Base-by-base conservation (phyloP, 1,140 invertebrate species). In the Brachionus calyciflorus region DNA sequence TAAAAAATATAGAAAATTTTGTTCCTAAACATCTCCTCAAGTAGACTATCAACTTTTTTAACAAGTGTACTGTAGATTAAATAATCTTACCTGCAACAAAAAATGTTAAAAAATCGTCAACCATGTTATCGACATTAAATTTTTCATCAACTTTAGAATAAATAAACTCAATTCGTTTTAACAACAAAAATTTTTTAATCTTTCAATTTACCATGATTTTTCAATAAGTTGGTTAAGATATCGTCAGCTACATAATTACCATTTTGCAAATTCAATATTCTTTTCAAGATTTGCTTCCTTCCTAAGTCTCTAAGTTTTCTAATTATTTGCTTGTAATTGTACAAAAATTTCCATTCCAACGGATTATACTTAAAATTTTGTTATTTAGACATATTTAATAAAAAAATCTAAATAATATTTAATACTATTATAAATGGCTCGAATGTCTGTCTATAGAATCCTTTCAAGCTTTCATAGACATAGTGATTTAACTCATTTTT, bases 41-140 rank as follows among this genome's bases (percentile, higher is more conserved):
- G n/a, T n/a, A n/a, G n/a, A n/a, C n/a, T n/a, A n/a, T n/a, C n/a
- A n/a, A n/a, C n/a, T n/a, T n/a, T n/a, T n/a, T n/a, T n/a, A n/a
- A n/a, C n/a, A n/a, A n/a, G n/a, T n/a, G n/a, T n/a, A n/a, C n/a
- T n/a, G n/a, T n/a, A n/a, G n/a, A n/a, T 17, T 5, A 19, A 2
- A n/a, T 63, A 37, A 7, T 7, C n/a, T 63, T 63, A 73, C 69
- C 69, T n/a, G 69, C 69, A 2, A 73, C 69, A 55, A 73, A 73
- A 73, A 73, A 73, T 30, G 69, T 73, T 30, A 73, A 3, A 73
- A 73, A 73, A 73, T 73, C 69, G 51, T 73, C 69, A 19, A 73
- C n/a, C 69, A 73, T 49, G 24, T 49, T 55, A 7, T 73, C 69
- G 0, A 73, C 30, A 41, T 73, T 41, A 30, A 73, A 73, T 41